Evolutionary conservation across 2,113 vertebrate species (phyloP).

Genomic region (Hymenochirus boettgeri): DNA sequence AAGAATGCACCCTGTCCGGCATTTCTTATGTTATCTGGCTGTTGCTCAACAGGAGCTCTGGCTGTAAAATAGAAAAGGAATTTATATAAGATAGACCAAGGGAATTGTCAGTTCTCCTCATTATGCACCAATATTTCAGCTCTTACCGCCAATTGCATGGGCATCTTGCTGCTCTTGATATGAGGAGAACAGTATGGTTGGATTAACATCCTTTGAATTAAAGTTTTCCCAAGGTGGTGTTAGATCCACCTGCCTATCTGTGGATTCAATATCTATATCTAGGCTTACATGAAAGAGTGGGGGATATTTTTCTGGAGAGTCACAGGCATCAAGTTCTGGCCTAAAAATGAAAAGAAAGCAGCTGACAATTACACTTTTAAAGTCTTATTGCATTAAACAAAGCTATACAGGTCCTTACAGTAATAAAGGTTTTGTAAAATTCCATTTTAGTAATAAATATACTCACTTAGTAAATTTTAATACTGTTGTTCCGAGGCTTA

Average conservation of each 20-base stretch:
- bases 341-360: constrained; percentile 61
- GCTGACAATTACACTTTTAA: too few species aligned
- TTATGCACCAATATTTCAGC: not conserved
- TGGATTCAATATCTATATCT: constrained; percentile 85
- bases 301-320: constrained; percentile 95
- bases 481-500: constrained; percentile 79
- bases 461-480: constrained; percentile 96
- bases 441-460: not conserved
- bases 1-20: constrained; percentile 70
- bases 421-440: not conserved
- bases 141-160: constrained; percentile 77
- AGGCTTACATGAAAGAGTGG: constrained; percentile 90
- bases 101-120: accelerated
- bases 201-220: constrained; percentile 85
- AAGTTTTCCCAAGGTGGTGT: constrained; percentile 97
- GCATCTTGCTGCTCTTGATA: constrained; percentile 93
- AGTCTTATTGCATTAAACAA: too few species aligned
- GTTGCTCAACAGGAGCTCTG: constrained; percentile 55
- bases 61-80: constrained; percentile 58
- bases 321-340: constrained; percentile 91
- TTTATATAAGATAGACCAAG: not conserved
- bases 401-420: too few species aligned
- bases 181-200: constrained; percentile 88
- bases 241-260: constrained; percentile 85
- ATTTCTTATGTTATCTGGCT: constrained; percentile 64